Conservation (phyloP, 2,113 vertebrate species). For the Xiphorhynchus elegans region DNA sequence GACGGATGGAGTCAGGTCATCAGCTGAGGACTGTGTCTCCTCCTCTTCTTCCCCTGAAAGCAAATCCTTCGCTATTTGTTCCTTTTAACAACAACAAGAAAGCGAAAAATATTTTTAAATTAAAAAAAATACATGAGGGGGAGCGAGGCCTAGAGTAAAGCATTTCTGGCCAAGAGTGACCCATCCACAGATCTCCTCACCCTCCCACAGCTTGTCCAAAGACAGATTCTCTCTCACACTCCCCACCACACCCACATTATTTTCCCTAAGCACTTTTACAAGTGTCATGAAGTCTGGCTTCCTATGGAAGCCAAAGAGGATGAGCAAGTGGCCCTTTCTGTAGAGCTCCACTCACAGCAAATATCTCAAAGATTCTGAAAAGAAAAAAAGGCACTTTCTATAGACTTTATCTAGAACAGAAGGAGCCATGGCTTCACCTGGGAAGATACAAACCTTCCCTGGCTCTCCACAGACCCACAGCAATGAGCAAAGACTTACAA, state of each 20-base stretch:
- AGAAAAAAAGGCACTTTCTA: not conserved
- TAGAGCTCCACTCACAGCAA: not conserved
- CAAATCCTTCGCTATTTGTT: slow-evolving; percentile 88
- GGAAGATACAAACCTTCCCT: not conserved
- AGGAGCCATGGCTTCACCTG: not conserved
- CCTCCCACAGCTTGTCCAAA: not conserved
- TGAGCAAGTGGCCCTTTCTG: not conserved
- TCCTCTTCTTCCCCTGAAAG: slow-evolving; percentile 87
- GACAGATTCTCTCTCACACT: not conserved
- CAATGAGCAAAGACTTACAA: not conserved
- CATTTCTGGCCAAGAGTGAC: not conserved
- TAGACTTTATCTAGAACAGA: not conserved
- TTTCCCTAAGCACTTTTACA: not conserved
- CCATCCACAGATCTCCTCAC: not conserved
- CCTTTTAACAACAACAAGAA: slow-evolving; percentile 78
- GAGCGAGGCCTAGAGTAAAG: slow-evolving; percentile 26
- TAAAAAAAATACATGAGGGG: not conserved
- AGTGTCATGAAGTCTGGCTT: not conserved
- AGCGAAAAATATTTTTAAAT: slow-evolving; percentile 43
- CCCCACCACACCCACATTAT: not conserved
- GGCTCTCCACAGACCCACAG: not conserved
- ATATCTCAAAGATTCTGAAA: not conserved
- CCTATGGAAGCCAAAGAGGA: not conserved
- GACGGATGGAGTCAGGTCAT: slow-evolving; percentile 87
- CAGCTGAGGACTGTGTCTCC: slow-evolving; percentile 83